phyloP scores from a whole-genome alignment of 2,797 vertebrate genomes.

The Melanotaenia trifasciata region DNA sequence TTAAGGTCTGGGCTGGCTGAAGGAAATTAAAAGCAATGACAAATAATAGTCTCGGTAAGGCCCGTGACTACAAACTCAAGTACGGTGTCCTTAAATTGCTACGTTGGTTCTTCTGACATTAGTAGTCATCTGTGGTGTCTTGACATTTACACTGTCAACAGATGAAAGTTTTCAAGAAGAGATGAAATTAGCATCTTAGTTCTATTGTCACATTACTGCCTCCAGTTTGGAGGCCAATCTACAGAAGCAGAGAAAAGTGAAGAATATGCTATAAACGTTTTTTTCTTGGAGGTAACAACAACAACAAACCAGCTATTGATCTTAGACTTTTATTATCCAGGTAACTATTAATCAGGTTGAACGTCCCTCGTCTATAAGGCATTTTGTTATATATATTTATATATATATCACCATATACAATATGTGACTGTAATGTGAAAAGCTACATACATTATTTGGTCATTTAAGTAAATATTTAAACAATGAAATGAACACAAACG shows the following conservation, averaged over 20 bases:
- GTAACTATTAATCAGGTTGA: slow-evolving; percentile 83
- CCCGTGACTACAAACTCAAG: no score
- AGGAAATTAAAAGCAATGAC: no score
- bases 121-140: background rate
- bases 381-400: slow-evolving; percentile 76
- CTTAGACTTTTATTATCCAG: slow-evolving; percentile 76
- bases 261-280: background rate
- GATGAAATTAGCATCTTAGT: background rate
- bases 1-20: background rate
- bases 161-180: slow-evolving; percentile 3
- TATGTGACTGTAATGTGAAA: slow-evolving; percentile 80
- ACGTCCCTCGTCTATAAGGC: slow-evolving; percentile 85
- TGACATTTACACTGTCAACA: background rate
- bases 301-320: slow-evolving; percentile 48
- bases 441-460: slow-evolving; percentile 87
- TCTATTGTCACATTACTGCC: background rate
- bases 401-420: slow-evolving; percentile 75
- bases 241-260: background rate
- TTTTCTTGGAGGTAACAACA: slow-evolving; percentile 9
- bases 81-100: no score
- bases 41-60: background rate
- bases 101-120: background rate
- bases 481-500: slow-evolving; percentile 74
- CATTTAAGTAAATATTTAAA: slow-evolving; percentile 81
- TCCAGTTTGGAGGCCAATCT: background rate